Conservation (phyloP, 2,113 vertebrate species). For the Chloebia gouldiae region DNA sequence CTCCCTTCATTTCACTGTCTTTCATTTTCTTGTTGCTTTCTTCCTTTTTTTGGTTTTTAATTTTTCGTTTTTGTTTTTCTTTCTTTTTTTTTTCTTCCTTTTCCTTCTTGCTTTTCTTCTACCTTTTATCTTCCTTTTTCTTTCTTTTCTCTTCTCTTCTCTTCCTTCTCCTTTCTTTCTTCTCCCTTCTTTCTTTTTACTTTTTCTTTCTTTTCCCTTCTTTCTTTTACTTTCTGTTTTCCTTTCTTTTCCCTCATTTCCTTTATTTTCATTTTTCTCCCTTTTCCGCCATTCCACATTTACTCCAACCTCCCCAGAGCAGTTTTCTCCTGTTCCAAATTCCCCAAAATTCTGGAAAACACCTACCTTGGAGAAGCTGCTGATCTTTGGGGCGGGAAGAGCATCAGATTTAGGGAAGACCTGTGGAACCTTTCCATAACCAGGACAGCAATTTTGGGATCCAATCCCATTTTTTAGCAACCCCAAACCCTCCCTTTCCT, state of each 20-base stretch:
- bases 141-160: no score
- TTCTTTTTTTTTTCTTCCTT: neutral
- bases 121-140: no score
- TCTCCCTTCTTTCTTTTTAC: no score
- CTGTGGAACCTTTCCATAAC: neutral
- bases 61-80: neutral
- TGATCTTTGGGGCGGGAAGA: neutral
- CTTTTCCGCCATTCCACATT: fast-evolving
- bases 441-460: neutral
- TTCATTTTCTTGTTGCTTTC: neutral
- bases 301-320: neutral
- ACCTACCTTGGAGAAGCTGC: neutral
- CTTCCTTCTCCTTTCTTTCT: no score
- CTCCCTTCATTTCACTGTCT: neutral
- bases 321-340: neutral
- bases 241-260: neutral
- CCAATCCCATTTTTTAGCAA: neutral
- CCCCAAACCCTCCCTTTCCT: neutral
- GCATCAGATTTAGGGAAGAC: neutral
- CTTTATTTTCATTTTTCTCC: neutral
- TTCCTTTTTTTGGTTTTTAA: neutral
- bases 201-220: neutral
- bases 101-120: neutral
- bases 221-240: neutral
- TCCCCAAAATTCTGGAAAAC: neutral